Evolutionary conservation across 1,140 invertebrate species (phyloP), one percentile per base, ranked within the genome.

Genomic region (Matsumurasca onukii): DNA sequence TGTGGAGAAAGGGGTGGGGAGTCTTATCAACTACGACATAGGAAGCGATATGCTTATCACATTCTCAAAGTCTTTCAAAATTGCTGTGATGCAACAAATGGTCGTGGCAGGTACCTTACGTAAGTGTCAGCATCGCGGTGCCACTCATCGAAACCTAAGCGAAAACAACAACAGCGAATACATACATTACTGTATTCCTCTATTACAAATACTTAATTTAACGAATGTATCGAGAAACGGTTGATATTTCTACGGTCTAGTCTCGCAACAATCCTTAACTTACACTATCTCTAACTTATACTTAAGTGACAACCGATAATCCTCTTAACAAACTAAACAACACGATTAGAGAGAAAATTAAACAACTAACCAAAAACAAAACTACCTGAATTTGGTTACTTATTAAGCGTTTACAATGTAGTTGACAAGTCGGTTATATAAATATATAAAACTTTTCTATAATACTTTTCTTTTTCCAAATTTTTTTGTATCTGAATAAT

Each of bases 241-340:
- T 59, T 59, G 55, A 59, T 59, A 24, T 59, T 51, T 22, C 49
- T 51, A 17, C 34, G 5, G 34, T 17, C 34, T 9, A 9, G 25
- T 2, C 55, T 59, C 3, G 3, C 55, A 29, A 24, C 55, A n/a
- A n/a, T 13, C 3, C 55, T 59, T 59, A 59, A 39, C 34, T 39
- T 39, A 39, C 15, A 5, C 55, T 59, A 59, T 27, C 55, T 59
- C 25, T 59, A 59, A 59, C 55, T 59, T 59, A 51, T 22, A 27
- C 15, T 27, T 59, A 59, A 59, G 15, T 59, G 55, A 59, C 55
- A 59, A 59, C 55, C 55, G 55, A 59, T 59, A 59, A 51, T 59
- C n/a, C 25, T 12, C 55, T 55, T 70, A 67, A 67, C 52, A 31
- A 25, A 67, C 66, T 66, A 65, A 65, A 45, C 62, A 65, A 63